Base-by-base conservation (phyloP, 2,113 vertebrate genomes). In the Entelurus aequoreus region DNA sequence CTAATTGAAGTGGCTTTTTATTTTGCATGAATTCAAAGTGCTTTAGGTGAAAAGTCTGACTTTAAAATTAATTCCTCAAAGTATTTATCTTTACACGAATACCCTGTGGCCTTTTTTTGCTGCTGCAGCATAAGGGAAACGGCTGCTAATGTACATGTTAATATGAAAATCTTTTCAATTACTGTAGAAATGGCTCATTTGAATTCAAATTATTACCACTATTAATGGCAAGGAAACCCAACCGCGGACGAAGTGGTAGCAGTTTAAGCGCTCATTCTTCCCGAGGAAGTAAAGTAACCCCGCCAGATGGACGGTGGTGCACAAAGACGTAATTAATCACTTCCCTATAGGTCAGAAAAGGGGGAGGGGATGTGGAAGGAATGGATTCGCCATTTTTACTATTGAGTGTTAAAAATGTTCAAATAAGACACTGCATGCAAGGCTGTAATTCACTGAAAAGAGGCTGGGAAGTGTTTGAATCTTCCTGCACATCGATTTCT, bases 261-360 rank as follows among this genome's bases (percentile, higher is more conserved):
- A 66, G 69, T 83, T 84, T 78, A 76, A 84, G 73, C 48, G 76
- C 63, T 68, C 75, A 73, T 86, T 79, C 70, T 73, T 86, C 75
- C 76, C 70, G 57, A 51, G 75, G 76, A 84, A 71, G 85, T 28
- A 77, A 75, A 82, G 79, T 81, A 80, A 78, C 76, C 70, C 81
- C 78, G 84, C 68, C 79, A 84, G 79, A 87, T 82, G 78, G 76
- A 81, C 80, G 78, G 82, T 76, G 80, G 86, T 77, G 69, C 73
- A 72, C 19, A 11, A 60, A 75, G 76, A 84, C 78, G 66, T 81
- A 77, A 84, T 86, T 80, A 85, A 85, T 87, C 82, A 80, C 65
- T 80, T 85, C 78, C 68, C 58, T 9, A 66, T 76, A 69, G 82
- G 73, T 84, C 67, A 80, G 69, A 79, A 72, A 68, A 64, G 57